These are phyloP conservation scores for Steinernema carpocapsae DNA, from an alignment of 2,888 invertebrate species.

Conservation along the genomic window DNA sequence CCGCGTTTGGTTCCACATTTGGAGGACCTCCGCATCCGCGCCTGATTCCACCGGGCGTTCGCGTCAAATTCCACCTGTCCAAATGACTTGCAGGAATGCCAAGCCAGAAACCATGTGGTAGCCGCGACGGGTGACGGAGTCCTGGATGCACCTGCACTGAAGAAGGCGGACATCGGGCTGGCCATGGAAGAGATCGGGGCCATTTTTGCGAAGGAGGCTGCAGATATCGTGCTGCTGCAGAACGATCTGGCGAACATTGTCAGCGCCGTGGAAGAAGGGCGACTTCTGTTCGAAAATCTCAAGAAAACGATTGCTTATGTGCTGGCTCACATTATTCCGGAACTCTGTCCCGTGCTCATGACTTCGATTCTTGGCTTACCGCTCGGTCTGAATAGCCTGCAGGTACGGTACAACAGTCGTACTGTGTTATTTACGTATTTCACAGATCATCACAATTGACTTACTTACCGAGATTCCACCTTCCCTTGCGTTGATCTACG, in stretches of 20 bases:
- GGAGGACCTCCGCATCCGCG: too few species aligned
- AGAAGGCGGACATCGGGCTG: conserved; percentile 52
- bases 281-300: conserved; percentile 53
- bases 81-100: conserved; percentile 44
- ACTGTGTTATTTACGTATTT: background rate
- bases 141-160: conserved; percentile 49
- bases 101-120: conserved; percentile 41
- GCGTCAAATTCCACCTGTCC: too few species aligned
- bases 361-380: conserved; percentile 54
- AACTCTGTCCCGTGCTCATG: conserved; percentile 53
- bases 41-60: too few species aligned
- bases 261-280: conserved; percentile 43
- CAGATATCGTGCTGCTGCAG: conserved; percentile 48
- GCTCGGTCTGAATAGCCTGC: conserved; percentile 49
- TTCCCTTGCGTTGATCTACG: conserved; percentile 50
- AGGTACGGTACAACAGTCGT: conserved; percentile 40
- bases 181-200: conserved; percentile 50
- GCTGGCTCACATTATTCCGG: conserved; percentile 55
- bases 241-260: conserved; percentile 44
- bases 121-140: conserved; percentile 54
- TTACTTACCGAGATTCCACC: conserved; percentile 50
- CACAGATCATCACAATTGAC: conserved; percentile 46
- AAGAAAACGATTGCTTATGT: conserved; percentile 54
- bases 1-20: too few species aligned
- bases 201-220: conserved; percentile 54